phyloP scores from a whole-genome alignment of 1,140 invertebrate genomes.

The Pachyrhynchus sulphureomaculatus region DNA sequence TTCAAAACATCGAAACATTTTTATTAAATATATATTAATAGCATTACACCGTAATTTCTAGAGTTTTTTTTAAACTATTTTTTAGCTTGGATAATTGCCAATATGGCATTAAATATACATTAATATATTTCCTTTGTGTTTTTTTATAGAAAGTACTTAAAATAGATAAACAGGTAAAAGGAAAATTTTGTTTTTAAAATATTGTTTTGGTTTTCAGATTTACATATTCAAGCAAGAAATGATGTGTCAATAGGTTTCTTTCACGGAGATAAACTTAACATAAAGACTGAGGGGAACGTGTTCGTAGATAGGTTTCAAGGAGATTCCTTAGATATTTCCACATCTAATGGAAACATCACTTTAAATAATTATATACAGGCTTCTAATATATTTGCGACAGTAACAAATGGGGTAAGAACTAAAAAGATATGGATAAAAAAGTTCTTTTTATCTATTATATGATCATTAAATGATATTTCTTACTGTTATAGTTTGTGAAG shows the following conservation, averaged over 20 bases:
- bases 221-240: conserved; percentile 31
- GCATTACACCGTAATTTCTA: too few species aligned
- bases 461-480: too few species aligned
- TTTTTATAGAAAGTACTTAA: too few species aligned
- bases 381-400: conserved; percentile 22
- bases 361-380: conserved; percentile 37
- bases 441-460: neutral
- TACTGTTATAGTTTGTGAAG: too few species aligned
- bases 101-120: too few species aligned
- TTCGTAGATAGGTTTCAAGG: conserved; percentile 39
- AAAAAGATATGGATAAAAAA: neutral
- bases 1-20: too few species aligned
- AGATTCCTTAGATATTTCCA: conserved; percentile 28
- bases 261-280: conserved; percentile 32
- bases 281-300: conserved; percentile 34
- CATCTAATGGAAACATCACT: conserved; percentile 35
- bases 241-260: conserved; percentile 35
- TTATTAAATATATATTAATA: too few species aligned
- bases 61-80: too few species aligned
- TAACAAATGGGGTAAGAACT: conserved; percentile 33
- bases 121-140: too few species aligned
- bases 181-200: too few species aligned
- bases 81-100: too few species aligned
- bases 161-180: too few species aligned
- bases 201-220: conserved; percentile 31